Conservation (phyloP, 2,113 vertebrate genomes). For the Camelus bactrianus region DNA sequence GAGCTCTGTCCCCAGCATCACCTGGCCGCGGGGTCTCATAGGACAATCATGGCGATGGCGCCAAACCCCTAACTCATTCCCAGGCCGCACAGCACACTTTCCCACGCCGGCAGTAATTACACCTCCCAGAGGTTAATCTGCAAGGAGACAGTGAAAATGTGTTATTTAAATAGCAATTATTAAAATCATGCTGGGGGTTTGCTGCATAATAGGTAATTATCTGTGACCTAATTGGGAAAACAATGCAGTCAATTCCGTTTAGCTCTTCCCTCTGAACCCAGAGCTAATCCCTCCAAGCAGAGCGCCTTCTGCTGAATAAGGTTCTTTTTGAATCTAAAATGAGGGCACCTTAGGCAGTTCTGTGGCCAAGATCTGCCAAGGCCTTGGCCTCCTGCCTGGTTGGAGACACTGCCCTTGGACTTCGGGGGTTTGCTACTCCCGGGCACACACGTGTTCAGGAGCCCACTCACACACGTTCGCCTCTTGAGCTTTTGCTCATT, state of each 20-base stretch:
- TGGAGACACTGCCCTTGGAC: not conserved
- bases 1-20: not conserved
- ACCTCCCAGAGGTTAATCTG: constrained; percentile 82
- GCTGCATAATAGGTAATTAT: constrained; percentile 80
- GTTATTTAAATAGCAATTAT: constrained; percentile 82
- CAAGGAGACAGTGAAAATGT: constrained; percentile 75
- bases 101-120: not conserved
- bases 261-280: not conserved
- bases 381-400: not conserved
- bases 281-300: not conserved
- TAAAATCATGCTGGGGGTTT: constrained; percentile 75
- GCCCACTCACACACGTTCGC: fast-evolving
- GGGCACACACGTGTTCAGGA: no score
- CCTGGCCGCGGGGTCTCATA: fast-evolving
- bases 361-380: not conserved
- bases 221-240: constrained; percentile 74
- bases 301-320: constrained; percentile 61
- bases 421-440: not conserved
- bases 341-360: not conserved
- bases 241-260: constrained; percentile 45
- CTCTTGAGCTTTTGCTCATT: not conserved
- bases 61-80: not conserved
- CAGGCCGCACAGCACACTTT: not conserved
- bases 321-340: constrained; percentile 59
- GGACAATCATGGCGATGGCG: fast-evolving